Base-by-base conservation (phyloP, 1,140 invertebrate species). In the Heliconius melpomene region DNA sequence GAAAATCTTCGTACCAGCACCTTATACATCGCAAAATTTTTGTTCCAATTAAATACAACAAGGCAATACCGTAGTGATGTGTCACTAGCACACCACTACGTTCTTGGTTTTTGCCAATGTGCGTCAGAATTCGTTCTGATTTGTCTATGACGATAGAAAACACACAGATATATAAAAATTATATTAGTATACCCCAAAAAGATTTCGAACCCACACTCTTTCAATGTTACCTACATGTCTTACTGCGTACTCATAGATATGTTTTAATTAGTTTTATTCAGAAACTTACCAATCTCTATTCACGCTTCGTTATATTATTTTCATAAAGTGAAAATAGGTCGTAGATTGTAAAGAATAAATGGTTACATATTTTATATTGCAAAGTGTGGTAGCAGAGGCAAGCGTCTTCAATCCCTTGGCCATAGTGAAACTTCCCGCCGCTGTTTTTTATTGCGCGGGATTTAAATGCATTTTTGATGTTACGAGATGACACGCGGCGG, bases 401-500 rank as follows among this genome's bases (percentile, higher is more conserved):
- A 79, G 87, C 90, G 86, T 89, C 90, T 90, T 86, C 91, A 89
- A 90, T 90, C 88, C 91, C 90, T 88, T 89, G 91, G 88, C 88
- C 90, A 88, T 87, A 89, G 88, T 88, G 86, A 93, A 94, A 93
- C 89, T 93, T 93, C 90, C 87, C 88, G 90, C 87, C 90, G 88
- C 90, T 92, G 92, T 94, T 94, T 94, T 94, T 93, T 94, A 93
- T 94, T 94, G 92, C 93, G 92, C 91, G 85, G 91, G 93, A 94
- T 94, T 93, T 94, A 94, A 94, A 94, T 94, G 93, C 92, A 94
- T 94, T 94, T 94, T 94, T 94, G 93, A 94, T 94, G 93, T 94
- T 92, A 92, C 89, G 92, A 94, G 90, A 94, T 94, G 93, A 94
- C 93, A 94, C 92, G 93, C 92, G 87, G 92, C 91, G 90, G 92